Base-by-base conservation (phyloP, 2,888 invertebrate species). In the Apocheima hispidaria region DNA sequence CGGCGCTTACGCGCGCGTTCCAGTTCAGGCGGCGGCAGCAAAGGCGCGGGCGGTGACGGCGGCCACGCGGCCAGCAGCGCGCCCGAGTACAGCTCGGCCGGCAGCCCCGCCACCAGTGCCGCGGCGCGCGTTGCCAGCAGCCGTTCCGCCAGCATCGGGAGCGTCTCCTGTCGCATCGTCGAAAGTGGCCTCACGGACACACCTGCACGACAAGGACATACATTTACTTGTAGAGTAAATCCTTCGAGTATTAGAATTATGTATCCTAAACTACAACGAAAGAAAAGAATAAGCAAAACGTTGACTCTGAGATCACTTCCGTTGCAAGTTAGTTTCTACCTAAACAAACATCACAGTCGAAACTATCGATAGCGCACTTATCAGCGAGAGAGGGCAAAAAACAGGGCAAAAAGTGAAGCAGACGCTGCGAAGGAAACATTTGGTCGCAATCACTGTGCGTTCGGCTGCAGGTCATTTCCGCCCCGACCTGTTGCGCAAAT, bases 31-130 rank as follows among this genome's bases (percentile, higher is more conserved):
- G 93, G 78, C 56, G 94, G 84, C 76, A 94, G 87, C 14, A 94
- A 90, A 0, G 94, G 93, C 30, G 94, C 90, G 16, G 94, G 95
- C 0, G 94, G 92, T 0, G 94, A 93, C 4, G 93, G 93, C 14
- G 93, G 92, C 78, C 92, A 92, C 70, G 94, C 93, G 20, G 94
- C 92, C 56, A 94, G 91, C 66, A 95, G 89, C 26, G 94, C 94
- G 36, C 94, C 94, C 43, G 94, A 94, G 84, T 95, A 95, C 62
- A 95, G 90, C 56, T 94, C 94, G 10, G 95, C 94, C 6, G 95
- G 94, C 40, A 95, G 83, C 3, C 94, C 94, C 1, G 94, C 93
- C 65, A 91, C 94, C 84, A 83, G 88, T 69, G 84, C 94, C 57
- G 84, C 94, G 65, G 79, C 94, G 72, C 79, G 95, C 70, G 70